Evolutionary conservation across 2,888 invertebrate species (phyloP).

Genomic region (Eupithecia tripunctaria): DNA sequence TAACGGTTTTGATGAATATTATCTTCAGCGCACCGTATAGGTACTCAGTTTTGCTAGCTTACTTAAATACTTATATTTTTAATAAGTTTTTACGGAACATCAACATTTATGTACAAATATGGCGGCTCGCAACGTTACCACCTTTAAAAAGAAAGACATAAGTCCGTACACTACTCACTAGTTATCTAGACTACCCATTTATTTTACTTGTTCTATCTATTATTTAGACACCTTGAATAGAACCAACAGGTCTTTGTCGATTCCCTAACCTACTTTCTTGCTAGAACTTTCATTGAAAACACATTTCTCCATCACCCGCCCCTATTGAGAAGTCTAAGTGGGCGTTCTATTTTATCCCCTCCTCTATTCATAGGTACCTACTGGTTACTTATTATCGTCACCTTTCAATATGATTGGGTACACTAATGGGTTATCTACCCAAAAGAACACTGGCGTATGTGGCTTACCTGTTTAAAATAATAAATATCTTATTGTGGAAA

Average conservation of each 20-base stretch:
- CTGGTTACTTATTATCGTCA: conserved; percentile 17
- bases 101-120: background rate
- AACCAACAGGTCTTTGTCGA: background rate
- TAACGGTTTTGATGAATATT: background rate
- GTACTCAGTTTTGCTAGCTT: background rate
- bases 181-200: background rate
- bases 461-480: background rate
- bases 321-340: conserved; percentile 8
- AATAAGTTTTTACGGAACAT: background rate
- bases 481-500: background rate
- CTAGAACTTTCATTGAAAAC: background rate
- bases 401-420: background rate
- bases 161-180: no score
- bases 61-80: background rate
- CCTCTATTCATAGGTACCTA: background rate
- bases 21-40: no score
- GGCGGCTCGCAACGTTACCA: no score
- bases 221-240: background rate
- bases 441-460: background rate
- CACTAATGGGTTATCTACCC: background rate
- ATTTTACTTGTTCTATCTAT: background rate
- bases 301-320: background rate
- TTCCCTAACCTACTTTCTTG: background rate
- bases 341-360: conserved; percentile 3
- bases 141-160: no score